These are phyloP conservation scores for Acrossocheilus wenchowensis DNA, from an alignment of 2,797 vertebrate genomes.

Conservation along the genomic window DNA sequence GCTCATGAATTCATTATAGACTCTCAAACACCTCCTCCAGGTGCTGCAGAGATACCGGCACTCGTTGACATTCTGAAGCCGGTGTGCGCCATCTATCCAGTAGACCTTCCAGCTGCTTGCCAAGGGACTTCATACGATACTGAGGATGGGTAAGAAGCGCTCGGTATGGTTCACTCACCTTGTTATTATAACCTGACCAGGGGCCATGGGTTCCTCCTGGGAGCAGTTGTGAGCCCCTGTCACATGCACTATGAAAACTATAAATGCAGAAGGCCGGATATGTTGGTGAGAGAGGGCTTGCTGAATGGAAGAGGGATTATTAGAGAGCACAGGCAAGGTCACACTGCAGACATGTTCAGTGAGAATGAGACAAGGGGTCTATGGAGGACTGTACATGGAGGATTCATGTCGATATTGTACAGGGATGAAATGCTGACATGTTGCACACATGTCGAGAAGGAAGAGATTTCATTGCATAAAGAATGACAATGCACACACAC, in stretches of 20 bases:
- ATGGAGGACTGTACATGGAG: slow-evolving; percentile 7
- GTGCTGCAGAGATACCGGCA: slow-evolving; percentile 54
- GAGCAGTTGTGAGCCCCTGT: slow-evolving; percentile 62
- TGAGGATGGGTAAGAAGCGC: slow-evolving; percentile 69
- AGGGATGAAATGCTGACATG: slow-evolving; percentile 25
- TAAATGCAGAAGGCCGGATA: slow-evolving; percentile 23
- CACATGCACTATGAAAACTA: slow-evolving; percentile 51
- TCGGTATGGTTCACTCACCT: slow-evolving; percentile 69
- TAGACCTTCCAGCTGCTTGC: slow-evolving; percentile 58
- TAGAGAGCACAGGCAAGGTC: slow-evolving; percentile 35
- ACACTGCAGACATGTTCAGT: slow-evolving; percentile 5
- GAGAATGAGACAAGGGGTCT: slow-evolving; percentile 5
- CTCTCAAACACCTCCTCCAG: slow-evolving; percentile 58
- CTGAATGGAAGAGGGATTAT: slow-evolving; percentile 25
- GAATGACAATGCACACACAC: background rate
- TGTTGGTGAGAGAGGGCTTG: slow-evolving; percentile 28
- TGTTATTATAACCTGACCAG: slow-evolving; percentile 77
- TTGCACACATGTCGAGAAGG: slow-evolving; percentile 14
- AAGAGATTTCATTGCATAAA: background rate
- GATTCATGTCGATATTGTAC: background rate
- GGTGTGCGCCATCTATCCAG: slow-evolving; percentile 52
- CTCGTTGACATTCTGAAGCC: slow-evolving; percentile 65
- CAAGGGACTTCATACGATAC: slow-evolving; percentile 68
- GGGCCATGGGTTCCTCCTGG: slow-evolving; percentile 58
- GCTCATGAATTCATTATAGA: slow-evolving; percentile 61